phyloP scores from a whole-genome alignment of 2,888 invertebrate species.

The Muschampia plurimacula region DNA sequence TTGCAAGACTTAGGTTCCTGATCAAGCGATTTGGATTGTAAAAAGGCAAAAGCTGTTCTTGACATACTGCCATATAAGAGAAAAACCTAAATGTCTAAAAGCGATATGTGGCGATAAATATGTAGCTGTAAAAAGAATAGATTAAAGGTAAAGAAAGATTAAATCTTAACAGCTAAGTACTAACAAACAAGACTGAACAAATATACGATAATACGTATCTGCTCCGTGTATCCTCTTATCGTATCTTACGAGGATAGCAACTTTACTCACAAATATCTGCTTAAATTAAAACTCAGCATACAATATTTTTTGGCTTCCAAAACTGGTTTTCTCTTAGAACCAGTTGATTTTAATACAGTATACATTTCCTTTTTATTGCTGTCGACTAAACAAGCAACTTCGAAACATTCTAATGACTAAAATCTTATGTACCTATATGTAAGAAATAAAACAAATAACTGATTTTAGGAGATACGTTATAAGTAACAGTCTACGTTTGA shows the following conservation, averaged over 20 bases:
- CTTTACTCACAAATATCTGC: neutral
- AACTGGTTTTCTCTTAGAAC: neutral
- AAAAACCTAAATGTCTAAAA: neutral
- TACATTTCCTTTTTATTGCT: neutral
- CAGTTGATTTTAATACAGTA: neutral
- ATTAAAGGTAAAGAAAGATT: conserved; percentile 22
- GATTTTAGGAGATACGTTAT: neutral
- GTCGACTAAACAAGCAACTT: neutral
- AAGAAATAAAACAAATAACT: neutral
- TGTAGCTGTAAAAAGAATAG: conserved; percentile 21
- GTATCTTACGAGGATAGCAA: conserved; percentile 11
- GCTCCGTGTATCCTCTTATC: neutral
- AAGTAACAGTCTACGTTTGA: neutral
- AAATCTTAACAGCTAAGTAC: conserved; percentile 1
- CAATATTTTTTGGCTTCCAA: neutral
- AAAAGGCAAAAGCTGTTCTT: conserved; percentile 3
- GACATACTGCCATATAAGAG: conserved; percentile 16
- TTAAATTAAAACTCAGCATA: neutral
- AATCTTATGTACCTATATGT: neutral
- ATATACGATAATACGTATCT: conserved; percentile 24
- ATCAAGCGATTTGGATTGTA: neutral
- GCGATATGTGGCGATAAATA: conserved; percentile 13
- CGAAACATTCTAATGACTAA: neutral
- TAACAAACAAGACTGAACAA: conserved; percentile 36
- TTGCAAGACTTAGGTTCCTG: neutral